These are phyloP conservation scores for Dicentrarchus labrax DNA, from an alignment of 2,113 vertebrate species.

Conservation along the genomic window DNA sequence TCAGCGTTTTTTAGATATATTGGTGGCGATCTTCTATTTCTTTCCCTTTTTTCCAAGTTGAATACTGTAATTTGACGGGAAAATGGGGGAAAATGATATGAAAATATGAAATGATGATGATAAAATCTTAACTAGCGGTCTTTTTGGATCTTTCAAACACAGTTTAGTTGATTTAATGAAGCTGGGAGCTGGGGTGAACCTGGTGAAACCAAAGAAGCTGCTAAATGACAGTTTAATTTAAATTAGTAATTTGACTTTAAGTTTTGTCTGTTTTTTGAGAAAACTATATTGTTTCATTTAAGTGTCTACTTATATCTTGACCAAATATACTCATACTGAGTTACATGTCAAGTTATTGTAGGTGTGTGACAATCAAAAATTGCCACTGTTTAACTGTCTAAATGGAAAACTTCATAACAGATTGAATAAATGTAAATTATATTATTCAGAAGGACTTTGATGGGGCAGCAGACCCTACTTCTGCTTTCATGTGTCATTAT, in stretches of 20 bases:
- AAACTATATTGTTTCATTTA: neutral
- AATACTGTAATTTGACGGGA: neutral
- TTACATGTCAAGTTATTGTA: neutral
- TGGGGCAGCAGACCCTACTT: no score
- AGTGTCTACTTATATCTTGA: neutral
- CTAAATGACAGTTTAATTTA: neutral
- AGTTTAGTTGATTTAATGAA: no score
- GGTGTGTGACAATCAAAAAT: neutral
- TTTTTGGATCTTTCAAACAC: neutral
- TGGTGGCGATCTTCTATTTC: neutral
- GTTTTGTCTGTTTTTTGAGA: neutral
- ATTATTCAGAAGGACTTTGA: neutral
- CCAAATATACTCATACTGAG: neutral
- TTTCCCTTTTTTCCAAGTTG: neutral
- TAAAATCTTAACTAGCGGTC: no score
- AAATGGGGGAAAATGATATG: no score
- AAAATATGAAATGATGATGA: no score
- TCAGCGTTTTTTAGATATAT: neutral
- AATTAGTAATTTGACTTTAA: neutral
- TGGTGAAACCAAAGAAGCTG: neutral
- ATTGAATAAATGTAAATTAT: neutral
- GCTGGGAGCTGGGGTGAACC: no score
- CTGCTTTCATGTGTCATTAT: no score
- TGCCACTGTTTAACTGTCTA: neutral
- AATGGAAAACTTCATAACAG: neutral